Evolutionary conservation across 2,888 invertebrate genomes (phyloP).

Genomic region (Leucania comma): DNA sequence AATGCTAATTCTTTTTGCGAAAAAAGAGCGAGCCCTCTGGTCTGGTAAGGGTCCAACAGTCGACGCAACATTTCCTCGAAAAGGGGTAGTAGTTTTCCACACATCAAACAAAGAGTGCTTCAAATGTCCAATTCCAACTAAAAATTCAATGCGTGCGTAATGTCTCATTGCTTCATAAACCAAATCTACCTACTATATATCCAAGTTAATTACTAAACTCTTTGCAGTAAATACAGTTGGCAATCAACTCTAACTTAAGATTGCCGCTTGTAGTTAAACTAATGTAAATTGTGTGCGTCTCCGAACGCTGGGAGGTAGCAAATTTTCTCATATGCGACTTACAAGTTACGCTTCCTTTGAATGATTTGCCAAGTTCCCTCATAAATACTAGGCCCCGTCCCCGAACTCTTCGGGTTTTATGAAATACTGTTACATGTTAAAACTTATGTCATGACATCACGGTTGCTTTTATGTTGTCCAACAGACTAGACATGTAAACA

Average conservation of each 20-base stretch:
- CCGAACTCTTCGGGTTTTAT: slow-evolving; percentile 36
- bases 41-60: too few relatives aligned
- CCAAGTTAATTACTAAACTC: slow-evolving; percentile 37
- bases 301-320: slow-evolving; percentile 67
- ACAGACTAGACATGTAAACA: slow-evolving; percentile 23
- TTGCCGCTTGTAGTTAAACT: slow-evolving; percentile 69
- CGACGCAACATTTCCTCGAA: too few relatives aligned
- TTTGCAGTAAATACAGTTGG: slow-evolving; percentile 53
- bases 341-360: slow-evolving; percentile 67
- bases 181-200: slow-evolving; percentile 30
- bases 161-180: background rate
- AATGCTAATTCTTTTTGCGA: too few relatives aligned
- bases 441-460: slow-evolving; percentile 39
- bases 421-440: slow-evolving; percentile 46
- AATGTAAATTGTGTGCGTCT: slow-evolving; percentile 69
- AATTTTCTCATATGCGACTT: slow-evolving; percentile 68
- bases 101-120: background rate
- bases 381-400: slow-evolving; percentile 37
- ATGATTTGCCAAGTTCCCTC: slow-evolving; percentile 65
- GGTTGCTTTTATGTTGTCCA: slow-evolving; percentile 25
- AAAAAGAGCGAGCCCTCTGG: too few relatives aligned
- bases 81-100: too few relatives aligned
- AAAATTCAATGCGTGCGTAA: background rate
- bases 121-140: background rate
- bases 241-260: slow-evolving; percentile 69